Evolutionary conservation across 2,113 vertebrate genomes (phyloP), one percentile per base, ranked within the genome.

Genomic region (Ciconia stormi): DNA sequence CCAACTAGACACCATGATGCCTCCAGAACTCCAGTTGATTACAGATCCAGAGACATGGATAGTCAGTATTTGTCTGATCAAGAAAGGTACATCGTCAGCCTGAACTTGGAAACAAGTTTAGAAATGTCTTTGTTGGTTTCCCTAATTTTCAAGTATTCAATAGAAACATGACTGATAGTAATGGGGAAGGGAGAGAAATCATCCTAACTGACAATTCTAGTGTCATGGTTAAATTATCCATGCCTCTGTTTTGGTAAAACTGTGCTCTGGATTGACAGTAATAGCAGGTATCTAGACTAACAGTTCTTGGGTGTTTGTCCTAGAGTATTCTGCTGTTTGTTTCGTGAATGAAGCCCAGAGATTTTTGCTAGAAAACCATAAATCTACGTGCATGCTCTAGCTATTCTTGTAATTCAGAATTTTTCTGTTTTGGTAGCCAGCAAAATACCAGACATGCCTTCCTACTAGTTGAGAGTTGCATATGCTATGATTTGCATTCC

Each of bases 61-160:
- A 99, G 98, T 94, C 99, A 99, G 97, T 99, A 99, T 98, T 98
- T 98, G 97, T 99, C 99, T 87, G 99, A 98, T 97, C 98, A 99
- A 98, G 99, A 99, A 99, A 99, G 99, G 99, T 99, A 99, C 97
- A 96, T 95, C n/a, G 40, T 95, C 38, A 97, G 56, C 69, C 82
- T 95, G 88, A 78, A 53, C 20, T 13, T 83, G 40, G 70, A 26
- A 67, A 93, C 46, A 76, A 79, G 3, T 82, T 74, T 42, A 58
- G 80, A 90, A 93, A 59, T n/a, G 14, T 50, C 47, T 79, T 23
- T 90, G 11, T 69, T 15, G 4, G 27, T 92, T 93, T 88, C 9
- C 53, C 38, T 90, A 7, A 46, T 89, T 82, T 92, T 96, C 76
- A 82, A 55, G 18, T 46, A 19, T 69, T 69, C 5, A 9, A 36